These are phyloP conservation scores for Lamprotornis superbus DNA, from an alignment of 2,113 vertebrate genomes.

Conservation along the genomic window DNA sequence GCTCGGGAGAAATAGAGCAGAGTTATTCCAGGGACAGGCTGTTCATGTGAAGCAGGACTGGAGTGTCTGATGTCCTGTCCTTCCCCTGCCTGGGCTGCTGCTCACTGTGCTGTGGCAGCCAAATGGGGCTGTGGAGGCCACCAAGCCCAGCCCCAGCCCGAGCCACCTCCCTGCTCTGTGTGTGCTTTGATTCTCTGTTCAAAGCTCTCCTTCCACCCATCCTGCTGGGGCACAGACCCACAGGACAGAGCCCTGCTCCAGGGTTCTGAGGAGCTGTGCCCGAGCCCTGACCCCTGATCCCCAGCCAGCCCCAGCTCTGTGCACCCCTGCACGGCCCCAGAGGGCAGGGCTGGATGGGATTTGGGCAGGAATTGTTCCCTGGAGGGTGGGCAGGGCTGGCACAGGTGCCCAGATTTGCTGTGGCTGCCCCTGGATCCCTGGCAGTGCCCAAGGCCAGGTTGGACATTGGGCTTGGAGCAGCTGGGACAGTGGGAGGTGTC, in stretches of 20 bases:
- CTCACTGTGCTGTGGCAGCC: not conserved
- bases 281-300: too few relatives aligned
- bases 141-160: not conserved
- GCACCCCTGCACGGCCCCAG: not conserved
- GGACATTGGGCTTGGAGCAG: not conserved
- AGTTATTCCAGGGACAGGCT: not conserved
- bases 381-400: not conserved
- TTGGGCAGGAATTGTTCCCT: not conserved
- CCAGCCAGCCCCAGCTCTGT: not conserved
- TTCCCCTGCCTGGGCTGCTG: not conserved
- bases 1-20: not conserved
- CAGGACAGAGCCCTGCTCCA: not conserved
- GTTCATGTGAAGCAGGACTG: not conserved
- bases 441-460: not conserved
- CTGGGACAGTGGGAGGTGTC: not conserved
- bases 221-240: not conserved
- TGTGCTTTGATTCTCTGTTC: not conserved
- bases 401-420: not conserved
- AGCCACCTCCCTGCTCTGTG: not conserved
- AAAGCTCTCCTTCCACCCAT: not conserved
- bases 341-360: not conserved
- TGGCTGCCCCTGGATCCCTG: not conserved
- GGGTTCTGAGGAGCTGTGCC: not conserved
- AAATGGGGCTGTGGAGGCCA: not conserved
- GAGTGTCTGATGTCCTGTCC: not conserved